Base-by-base conservation (phyloP, 2,113 vertebrate species). In the Agapornis roseicollis region DNA sequence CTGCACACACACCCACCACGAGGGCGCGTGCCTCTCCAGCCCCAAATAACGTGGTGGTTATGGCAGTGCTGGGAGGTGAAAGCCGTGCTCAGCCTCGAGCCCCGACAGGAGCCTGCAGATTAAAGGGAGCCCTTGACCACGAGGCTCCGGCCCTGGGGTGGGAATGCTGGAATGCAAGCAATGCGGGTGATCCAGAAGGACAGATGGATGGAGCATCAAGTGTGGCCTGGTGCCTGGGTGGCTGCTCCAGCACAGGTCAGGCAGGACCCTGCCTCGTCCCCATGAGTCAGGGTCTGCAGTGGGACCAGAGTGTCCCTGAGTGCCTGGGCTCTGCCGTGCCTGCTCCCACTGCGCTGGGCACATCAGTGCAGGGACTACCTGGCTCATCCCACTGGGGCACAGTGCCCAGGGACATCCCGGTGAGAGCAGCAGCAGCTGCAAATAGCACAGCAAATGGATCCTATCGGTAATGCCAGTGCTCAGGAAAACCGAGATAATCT, bases 81-180 rank as follows among this genome's bases (percentile, higher is more conserved):
- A 70, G 78, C 72, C 58, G 24, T n/a, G 29, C 71, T 79, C 85
- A 22, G 94, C 95, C 88, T n/a, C 65, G 1, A 7, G 68, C 76
- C 74, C 82, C 1, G 0, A 17, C 0, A 0, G 77, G 24, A 39
- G 41, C 31, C 31, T 15, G 5, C 35, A 64, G 61, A 97, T 97
- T 94, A 97, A 81, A 97, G 95, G 61, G 80, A 89, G 44, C 42
- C 65, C 85, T 79, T 89, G 86, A 90, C 72, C 56, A 42, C 14
- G 11, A 63, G 81, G 28, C n/a, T 80, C 35, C 6, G 25, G 85
- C 88, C 4, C 2, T 1, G 1, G 55, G 90, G 35, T 82, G 79
- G 80, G 60, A 73, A 71, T 5, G 2, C 41, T 50, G 86, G 92
- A 68, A 94, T 96, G 94, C 18, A 11, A 94, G 56, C 42, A 89